Evolutionary conservation across 2,113 vertebrate genomes (phyloP).

Genomic region (Cavia aperea): DNA sequence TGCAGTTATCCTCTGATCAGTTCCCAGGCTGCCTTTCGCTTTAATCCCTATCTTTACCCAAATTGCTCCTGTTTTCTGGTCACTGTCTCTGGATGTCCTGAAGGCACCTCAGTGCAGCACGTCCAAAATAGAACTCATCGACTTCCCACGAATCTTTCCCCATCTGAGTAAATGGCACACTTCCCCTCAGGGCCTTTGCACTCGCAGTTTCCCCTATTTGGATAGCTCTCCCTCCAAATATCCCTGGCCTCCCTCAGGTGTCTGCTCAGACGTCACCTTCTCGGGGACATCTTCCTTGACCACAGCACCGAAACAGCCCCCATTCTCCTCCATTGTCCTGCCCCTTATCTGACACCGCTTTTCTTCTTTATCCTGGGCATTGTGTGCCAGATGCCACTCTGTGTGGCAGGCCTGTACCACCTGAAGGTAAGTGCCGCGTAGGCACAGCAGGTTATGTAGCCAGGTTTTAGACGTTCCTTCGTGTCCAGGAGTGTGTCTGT

Average conservation of each 20-base stretch:
- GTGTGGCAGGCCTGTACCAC: background rate
- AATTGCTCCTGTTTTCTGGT: slow-evolving; percentile 42
- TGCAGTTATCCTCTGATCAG: background rate
- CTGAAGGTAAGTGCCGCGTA: background rate
- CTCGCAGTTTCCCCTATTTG: slow-evolving; percentile 22
- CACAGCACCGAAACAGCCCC: background rate
- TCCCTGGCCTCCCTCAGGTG: slow-evolving; percentile 14
- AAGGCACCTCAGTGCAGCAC: slow-evolving; percentile 59
- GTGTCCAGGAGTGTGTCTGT: background rate
- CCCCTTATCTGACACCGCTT: background rate
- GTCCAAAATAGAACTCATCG: slow-evolving; percentile 64
- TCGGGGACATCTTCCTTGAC: slow-evolving; percentile 1
- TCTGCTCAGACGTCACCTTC: slow-evolving; percentile 44
- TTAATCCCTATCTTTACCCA: slow-evolving; percentile 37
- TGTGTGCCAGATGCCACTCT: background rate
- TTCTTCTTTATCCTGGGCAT: background rate
- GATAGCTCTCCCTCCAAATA: slow-evolving; percentile 17
- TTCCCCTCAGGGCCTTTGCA: slow-evolving; percentile 56
- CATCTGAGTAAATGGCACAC: slow-evolving; percentile 58
- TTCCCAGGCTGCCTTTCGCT: slow-evolving; percentile 6
- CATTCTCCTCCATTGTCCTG: background rate
- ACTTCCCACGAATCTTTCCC: slow-evolving; percentile 48
- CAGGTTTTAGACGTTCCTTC: slow-evolving; percentile 1
- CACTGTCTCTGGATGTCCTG: slow-evolving; percentile 59
- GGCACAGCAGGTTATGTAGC: background rate